Percentiles rank a stretch among this genome's conserved stretches.
These are phyloP conservation scores for Melitaea cinxia DNA, from an alignment of 1,140 invertebrate species.

Conservation along the genomic window DNA sequence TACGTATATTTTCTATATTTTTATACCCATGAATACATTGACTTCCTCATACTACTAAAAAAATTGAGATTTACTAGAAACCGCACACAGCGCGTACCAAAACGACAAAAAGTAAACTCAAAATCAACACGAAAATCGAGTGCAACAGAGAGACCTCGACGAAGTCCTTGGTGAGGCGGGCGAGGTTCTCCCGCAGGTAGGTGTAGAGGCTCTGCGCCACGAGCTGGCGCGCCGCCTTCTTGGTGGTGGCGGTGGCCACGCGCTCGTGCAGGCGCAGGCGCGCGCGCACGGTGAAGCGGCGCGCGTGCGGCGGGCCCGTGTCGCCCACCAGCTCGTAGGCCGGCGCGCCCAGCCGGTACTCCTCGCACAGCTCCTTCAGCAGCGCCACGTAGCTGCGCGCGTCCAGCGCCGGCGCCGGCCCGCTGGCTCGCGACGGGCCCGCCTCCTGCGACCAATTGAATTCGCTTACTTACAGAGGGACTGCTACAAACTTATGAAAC, in stretches of 20 bases:
- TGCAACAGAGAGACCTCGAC: slow-evolving; percentile 49
- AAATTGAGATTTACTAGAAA: no score
- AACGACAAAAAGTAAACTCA: no score
- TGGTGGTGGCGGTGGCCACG: slow-evolving; percentile 58
- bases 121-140: not conserved
- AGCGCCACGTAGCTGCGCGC: slow-evolving; percentile 60
- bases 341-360: slow-evolving; percentile 53
- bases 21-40: no score
- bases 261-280: slow-evolving; percentile 54
- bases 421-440: not conserved
- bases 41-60: no score
- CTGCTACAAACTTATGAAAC: no score
- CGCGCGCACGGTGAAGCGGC: slow-evolving; percentile 58
- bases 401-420: slow-evolving; percentile 19
- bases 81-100: no score
- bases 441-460: slow-evolving; percentile 3
- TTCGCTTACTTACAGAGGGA: not conserved
- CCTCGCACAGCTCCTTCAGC: slow-evolving; percentile 63
- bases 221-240: slow-evolving; percentile 63
- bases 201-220: slow-evolving; percentile 66
- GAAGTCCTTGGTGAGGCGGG: slow-evolving; percentile 57
- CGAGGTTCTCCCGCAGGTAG: slow-evolving; percentile 63
- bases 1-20: no score
- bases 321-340: slow-evolving; percentile 60
- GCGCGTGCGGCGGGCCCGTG: slow-evolving; percentile 68